Percentiles rank a stretch among this genome's conserved stretches.
These are phyloP conservation scores for Rhinatrema bivittatum DNA, from an alignment of 2,797 vertebrate species.

Conservation along the genomic window DNA sequence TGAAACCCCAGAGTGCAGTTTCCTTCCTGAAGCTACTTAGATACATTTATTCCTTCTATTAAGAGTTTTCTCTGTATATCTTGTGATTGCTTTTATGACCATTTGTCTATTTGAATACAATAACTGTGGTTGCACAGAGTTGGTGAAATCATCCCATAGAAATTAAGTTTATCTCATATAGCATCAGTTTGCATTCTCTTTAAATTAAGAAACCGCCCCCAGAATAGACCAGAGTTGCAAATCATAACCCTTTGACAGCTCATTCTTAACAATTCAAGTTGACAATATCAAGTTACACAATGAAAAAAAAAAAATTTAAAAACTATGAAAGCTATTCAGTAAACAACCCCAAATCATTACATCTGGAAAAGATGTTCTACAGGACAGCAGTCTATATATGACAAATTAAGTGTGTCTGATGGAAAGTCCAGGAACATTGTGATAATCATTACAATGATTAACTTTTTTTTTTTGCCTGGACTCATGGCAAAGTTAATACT, in stretches of 20 bases:
- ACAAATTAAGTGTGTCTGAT: no score
- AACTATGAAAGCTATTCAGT: no score
- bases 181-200: no score
- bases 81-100: constrained; percentile 11
- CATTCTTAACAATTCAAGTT: no score
- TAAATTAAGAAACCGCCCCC: not conserved
- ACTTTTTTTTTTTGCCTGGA: constrained; percentile 4
- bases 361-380: no score
- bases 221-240: not conserved
- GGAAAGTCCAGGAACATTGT: no score
- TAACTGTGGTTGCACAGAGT: not conserved
- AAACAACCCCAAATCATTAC: no score
- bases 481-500: constrained; percentile 16
- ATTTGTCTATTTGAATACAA: not conserved
- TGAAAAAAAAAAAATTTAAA: no score
- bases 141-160: not conserved
- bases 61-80: constrained; percentile 15
- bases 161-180: not conserved
- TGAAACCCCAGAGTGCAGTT: constrained; percentile 42
- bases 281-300: no score
- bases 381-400: no score
- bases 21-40: constrained; percentile 29
- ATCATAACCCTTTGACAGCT: no score
- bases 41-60: constrained; percentile 15
- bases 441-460: not conserved